phyloP scores from a whole-genome alignment of 2,113 vertebrate genomes.

The Bubalus kerabau region DNA sequence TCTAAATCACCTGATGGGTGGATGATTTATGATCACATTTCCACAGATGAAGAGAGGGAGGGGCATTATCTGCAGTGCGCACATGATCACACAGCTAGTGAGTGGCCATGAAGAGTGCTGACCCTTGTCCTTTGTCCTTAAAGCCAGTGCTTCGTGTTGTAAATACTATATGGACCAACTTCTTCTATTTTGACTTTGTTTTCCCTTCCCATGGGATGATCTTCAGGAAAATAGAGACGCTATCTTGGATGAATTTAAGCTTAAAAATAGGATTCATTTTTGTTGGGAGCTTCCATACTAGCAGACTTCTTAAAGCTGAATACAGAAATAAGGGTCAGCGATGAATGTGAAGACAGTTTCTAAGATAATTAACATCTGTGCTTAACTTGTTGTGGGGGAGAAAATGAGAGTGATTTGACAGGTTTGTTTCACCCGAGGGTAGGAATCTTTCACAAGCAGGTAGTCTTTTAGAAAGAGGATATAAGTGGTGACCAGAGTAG shows the following conservation, averaged over 20 bases:
- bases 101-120: background rate
- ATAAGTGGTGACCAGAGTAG: background rate
- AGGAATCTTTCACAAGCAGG: background rate
- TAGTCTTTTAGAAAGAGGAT: background rate
- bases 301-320: background rate
- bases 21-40: background rate
- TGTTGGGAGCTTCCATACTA: background rate
- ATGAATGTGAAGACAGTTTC: background rate
- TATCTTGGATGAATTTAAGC: background rate
- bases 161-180: background rate
- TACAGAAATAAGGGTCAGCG: background rate
- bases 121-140: background rate
- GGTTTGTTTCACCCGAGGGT: background rate
- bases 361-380: background rate
- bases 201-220: background rate
- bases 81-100: background rate
- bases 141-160: background rate
- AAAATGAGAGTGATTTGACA: background rate
- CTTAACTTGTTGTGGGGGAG: background rate
- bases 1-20: background rate
- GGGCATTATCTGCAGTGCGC: background rate
- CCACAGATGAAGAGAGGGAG: background rate
- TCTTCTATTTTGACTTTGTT: background rate
- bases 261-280: background rate
- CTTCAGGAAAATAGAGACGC: background rate